Evolutionary conservation across 2,797 vertebrate genomes (phyloP).

Genomic region (Euthynnus affinis): DNA sequence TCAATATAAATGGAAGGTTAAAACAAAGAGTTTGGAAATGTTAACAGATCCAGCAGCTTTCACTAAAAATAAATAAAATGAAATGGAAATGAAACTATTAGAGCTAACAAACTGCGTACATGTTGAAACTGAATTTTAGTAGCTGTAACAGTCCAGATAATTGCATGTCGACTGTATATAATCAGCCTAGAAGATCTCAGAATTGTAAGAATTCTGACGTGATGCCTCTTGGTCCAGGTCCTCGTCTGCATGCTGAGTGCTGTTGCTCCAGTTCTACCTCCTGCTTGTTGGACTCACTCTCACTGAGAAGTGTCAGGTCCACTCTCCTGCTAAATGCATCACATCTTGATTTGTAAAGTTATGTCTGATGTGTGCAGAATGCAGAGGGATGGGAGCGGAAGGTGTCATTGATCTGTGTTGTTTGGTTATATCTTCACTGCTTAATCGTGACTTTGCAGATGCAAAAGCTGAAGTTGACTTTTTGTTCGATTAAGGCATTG

Average conservation of each 20-base stretch:
- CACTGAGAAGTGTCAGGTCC: conserved; percentile 21
- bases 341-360: conserved; percentile 13
- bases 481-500: not conserved
- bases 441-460: not conserved
- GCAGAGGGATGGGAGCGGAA: not conserved
- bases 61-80: too few relatives aligned
- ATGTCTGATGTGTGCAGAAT: conserved; percentile 1
- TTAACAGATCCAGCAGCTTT: too few relatives aligned
- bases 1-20: too few relatives aligned
- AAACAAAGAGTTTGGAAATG: not conserved
- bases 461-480: not conserved
- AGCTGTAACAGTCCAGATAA: not conserved
- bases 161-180: not conserved
- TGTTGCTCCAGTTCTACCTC: not conserved
- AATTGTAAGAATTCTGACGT: not conserved
- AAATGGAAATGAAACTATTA: too few relatives aligned
- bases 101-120: too few relatives aligned
- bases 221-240: conserved; percentile 20
- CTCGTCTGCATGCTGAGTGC: conserved; percentile 2
- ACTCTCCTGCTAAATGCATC: conserved; percentile 11
- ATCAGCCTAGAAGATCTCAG: not conserved
- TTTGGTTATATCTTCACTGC: not conserved
- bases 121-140: not conserved
- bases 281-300: not conserved
- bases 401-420: not conserved